phyloP scores from a whole-genome alignment of 2,797 vertebrate species.

The Cyclura pinguis region DNA sequence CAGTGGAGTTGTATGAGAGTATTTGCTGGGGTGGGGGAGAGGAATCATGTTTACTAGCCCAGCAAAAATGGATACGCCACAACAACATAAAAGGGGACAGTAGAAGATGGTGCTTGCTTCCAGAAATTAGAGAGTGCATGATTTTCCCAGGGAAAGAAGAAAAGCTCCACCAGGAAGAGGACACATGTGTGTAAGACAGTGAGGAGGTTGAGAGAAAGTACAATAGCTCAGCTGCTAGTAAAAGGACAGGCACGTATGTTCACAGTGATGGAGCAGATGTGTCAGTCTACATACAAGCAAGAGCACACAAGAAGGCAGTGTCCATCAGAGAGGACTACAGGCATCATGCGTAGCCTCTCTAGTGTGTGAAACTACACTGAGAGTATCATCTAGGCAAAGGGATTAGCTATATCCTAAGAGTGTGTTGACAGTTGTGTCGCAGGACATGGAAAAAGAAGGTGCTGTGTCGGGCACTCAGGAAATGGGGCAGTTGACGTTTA shows the following conservation, averaged over 20 bases:
- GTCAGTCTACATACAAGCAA: slow-evolving; percentile 31
- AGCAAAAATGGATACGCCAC: slow-evolving; percentile 47
- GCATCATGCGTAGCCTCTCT: not conserved
- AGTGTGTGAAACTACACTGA: slow-evolving; percentile 14
- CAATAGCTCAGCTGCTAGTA: slow-evolving; percentile 48
- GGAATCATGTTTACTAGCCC: slow-evolving; percentile 32
- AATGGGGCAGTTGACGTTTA: not conserved
- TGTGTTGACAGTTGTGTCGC: not conserved
- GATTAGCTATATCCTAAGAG: slow-evolving; percentile 37
- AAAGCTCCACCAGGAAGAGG: slow-evolving; percentile 41
- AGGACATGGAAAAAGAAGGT: not conserved
- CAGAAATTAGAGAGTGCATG: slow-evolving; percentile 11
- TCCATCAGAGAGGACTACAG: not conserved
- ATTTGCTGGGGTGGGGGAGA: not conserved
- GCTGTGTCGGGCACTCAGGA: not conserved
- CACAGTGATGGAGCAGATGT: slow-evolving; percentile 48
- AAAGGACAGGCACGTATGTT: slow-evolving; percentile 13
- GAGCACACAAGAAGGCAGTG: not conserved
- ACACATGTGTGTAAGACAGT: not conserved
- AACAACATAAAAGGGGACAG: slow-evolving; percentile 3
- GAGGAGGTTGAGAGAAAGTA: slow-evolving; percentile 40
- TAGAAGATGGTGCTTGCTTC: slow-evolving; percentile 53
- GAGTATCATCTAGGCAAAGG: slow-evolving; percentile 48
- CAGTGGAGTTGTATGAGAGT: slow-evolving; percentile 29
- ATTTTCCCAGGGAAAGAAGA: slow-evolving; percentile 25